phyloP scores from a whole-genome alignment of 2,113 vertebrate genomes.

The Suncus etruscus region DNA sequence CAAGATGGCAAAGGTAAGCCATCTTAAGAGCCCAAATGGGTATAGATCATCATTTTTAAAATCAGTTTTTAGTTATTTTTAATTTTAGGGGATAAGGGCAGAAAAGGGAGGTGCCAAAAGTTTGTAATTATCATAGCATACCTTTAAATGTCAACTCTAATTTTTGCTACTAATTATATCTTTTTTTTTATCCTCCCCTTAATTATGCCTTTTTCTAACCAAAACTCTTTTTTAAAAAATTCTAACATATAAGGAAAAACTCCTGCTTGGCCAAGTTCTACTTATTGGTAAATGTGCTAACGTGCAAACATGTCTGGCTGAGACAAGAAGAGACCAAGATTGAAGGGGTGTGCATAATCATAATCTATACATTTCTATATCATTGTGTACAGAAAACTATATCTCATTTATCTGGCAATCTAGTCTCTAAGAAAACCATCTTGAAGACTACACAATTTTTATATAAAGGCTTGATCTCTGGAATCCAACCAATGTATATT shows the following conservation, averaged over 20 bases:
- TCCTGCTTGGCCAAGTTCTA: background rate
- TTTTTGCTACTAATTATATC: slow-evolving; percentile 2
- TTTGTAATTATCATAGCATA: background rate
- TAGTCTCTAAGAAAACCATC: background rate
- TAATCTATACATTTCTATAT: background rate
- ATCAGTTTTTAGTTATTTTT: slow-evolving; percentile 24
- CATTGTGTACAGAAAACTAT: background rate
- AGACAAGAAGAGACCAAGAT: background rate
- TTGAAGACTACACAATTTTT: background rate
- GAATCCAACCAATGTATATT: background rate
- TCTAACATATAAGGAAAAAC: background rate
- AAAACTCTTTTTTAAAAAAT: slow-evolving; percentile 8
- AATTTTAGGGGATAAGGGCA: background rate
- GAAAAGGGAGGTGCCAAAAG: background rate
- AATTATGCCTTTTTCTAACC: background rate
- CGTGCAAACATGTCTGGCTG: background rate
- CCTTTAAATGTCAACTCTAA: slow-evolving; percentile 4
- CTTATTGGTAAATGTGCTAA: background rate
- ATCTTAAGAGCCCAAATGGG: background rate
- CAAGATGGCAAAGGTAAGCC: slow-evolving; percentile 84
- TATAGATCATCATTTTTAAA: background rate
- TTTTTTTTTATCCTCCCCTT: background rate
- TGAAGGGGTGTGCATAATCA: background rate
- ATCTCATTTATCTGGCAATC: background rate
- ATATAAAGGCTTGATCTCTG: background rate